These are phyloP conservation scores for Leptonema lineaticorne DNA, from an alignment of 1,140 invertebrate genomes.

Conservation along the genomic window DNA sequence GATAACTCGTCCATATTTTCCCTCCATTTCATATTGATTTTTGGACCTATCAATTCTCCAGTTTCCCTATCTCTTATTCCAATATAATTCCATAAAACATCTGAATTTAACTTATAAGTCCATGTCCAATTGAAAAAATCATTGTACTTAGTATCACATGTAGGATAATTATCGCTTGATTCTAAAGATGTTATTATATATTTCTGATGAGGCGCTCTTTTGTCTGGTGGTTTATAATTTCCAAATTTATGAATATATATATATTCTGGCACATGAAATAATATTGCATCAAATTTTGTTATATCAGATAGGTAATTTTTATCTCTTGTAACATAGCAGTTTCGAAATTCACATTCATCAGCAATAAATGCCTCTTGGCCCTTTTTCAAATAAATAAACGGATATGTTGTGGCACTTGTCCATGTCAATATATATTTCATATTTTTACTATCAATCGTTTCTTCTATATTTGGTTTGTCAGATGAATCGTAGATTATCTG, in stretches of 20 bases:
- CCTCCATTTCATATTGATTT: slow-evolving; percentile 40
- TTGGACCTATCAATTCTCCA: slow-evolving; percentile 46
- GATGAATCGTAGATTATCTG: no score
- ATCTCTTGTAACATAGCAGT: slow-evolving; percentile 33
- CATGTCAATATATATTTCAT: slow-evolving; percentile 26
- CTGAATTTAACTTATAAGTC: slow-evolving; percentile 65
- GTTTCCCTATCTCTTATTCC: slow-evolving; percentile 44
- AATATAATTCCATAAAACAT: slow-evolving; percentile 60
- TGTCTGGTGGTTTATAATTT: slow-evolving; percentile 36
- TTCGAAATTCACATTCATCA: slow-evolving; percentile 25
- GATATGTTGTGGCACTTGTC: slow-evolving; percentile 9
- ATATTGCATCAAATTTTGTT: slow-evolving; percentile 45
- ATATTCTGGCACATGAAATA: slow-evolving; percentile 45
- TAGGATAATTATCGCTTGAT: slow-evolving; percentile 48
- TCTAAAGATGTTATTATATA: slow-evolving; percentile 49
- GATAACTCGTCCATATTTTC: slow-evolving; percentile 46
- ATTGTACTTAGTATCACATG: slow-evolving; percentile 46
- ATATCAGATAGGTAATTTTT: slow-evolving; percentile 22
- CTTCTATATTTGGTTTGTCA: no score
- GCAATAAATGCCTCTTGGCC: background rate
- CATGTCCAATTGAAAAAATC: slow-evolving; percentile 64
- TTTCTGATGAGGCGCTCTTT: slow-evolving; percentile 45
- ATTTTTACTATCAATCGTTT: background rate
- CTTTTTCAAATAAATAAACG: slow-evolving; percentile 12
- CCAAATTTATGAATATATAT: slow-evolving; percentile 25